Percentiles rank a stretch among this genome's conserved stretches.
Evolutionary conservation across 2,113 vertebrate species (phyloP).

Genomic region (Gyps fulvus): DNA sequence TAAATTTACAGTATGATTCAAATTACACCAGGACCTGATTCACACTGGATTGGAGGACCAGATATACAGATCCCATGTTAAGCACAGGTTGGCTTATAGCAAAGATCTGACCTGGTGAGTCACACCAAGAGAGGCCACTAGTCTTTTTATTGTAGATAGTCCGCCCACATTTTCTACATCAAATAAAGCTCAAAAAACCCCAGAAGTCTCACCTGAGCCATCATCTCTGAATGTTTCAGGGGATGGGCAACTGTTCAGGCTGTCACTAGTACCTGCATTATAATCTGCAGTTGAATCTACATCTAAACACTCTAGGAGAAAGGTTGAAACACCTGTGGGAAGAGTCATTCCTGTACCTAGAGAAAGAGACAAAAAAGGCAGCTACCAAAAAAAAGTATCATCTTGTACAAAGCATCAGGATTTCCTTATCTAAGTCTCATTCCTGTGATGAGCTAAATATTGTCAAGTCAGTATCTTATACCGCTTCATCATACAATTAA

Average conservation of each 20-base stretch:
- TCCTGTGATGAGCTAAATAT: background rate
- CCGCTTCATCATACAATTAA: background rate
- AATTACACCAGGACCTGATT: background rate
- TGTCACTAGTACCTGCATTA: background rate
- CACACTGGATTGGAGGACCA: background rate
- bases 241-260: slow-evolving; percentile 64
- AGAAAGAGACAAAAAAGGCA: background rate
- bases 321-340: slow-evolving; percentile 71
- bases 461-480: background rate
- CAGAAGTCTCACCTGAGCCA: slow-evolving; percentile 56
- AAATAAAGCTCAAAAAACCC: background rate
- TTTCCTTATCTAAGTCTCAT: background rate
- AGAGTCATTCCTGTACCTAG: slow-evolving; percentile 66
- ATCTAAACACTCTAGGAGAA: slow-evolving; percentile 67
- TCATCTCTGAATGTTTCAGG: slow-evolving; percentile 83
- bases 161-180: background rate
- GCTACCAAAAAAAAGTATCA: background rate
- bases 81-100: background rate
- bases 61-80: background rate
- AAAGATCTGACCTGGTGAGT: background rate
- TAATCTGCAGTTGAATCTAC: slow-evolving; percentile 28
- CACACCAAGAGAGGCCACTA: background rate
- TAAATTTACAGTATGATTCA: background rate
- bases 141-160: background rate
- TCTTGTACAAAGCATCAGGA: background rate